Base-by-base conservation (phyloP, 2,113 vertebrate genomes). In the Origma solitaria region DNA sequence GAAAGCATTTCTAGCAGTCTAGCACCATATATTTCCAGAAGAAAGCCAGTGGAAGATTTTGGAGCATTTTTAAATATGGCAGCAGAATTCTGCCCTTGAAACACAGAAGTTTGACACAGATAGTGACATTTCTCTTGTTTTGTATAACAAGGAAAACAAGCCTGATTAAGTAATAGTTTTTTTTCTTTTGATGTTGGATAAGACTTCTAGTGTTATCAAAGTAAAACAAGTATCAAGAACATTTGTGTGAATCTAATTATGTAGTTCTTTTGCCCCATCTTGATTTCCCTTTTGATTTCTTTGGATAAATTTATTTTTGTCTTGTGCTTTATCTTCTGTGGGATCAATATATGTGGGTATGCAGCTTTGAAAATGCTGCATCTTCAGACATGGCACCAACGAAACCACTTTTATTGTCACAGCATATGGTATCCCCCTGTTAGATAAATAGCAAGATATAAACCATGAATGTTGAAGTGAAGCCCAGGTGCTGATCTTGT, bases 21-120 rank as follows among this genome's bases (percentile, higher is more conserved):
- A 50, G 5, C 4, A 69, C 27, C 13, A 64, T 7, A 16, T 65
- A 47, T 56, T 91, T 84, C 49, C 54, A 70, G 56, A 80, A 69
- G 23, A 13, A 83, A 95, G 79, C 15, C 10, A 69, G 4, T 7
- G 1, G 35, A 64, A 72, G 3, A 45, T 45, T 73, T 79, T 65
- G 50, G 28, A 85, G 12, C 3, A 65, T 50, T 73, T 90, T 69
- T 31, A 81, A 85, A 54, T 33, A 56, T 0, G 1, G 9, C 13
- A 77, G 10, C 31, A 76, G 60, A 91, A 31, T 58, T 61, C 35
- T 14, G 4, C 19, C 44, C 17, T 83, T 54, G n/a, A 81, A 95
- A 54, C 33, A 47, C 0, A 0, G 18, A 25, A 31, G 1, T 33
- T 44, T 88, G 31, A 49, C 15, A 37, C 6, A 7, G 1, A 31